These are phyloP conservation scores for Oligia fasciuncula DNA, from an alignment of 2,888 invertebrate species.

Conservation along the genomic window DNA sequence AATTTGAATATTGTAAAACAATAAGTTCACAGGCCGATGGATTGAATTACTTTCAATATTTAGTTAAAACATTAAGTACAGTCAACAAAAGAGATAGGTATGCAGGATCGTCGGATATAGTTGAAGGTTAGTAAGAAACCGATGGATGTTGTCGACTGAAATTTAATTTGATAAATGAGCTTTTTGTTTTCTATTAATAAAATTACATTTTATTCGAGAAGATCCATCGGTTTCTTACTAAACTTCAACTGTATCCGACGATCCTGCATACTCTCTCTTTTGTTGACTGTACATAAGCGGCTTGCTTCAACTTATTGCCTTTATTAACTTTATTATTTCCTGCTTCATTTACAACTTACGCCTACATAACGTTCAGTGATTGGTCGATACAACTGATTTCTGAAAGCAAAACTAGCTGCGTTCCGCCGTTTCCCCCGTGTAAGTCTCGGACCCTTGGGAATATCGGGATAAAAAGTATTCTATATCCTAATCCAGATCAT, in stretches of 20 bases:
- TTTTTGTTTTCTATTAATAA: too few relatives aligned
- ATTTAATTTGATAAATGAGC: too few relatives aligned
- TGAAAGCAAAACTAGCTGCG: not conserved
- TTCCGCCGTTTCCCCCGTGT: not conserved
- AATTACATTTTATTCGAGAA: too few relatives aligned
- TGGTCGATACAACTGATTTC: not conserved
- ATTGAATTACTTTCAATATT: conserved; percentile 25
- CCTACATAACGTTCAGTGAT: not conserved
- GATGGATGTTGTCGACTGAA: too few relatives aligned
- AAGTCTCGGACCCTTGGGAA: not conserved
- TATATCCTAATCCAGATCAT: too few relatives aligned
- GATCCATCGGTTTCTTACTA: too few relatives aligned
- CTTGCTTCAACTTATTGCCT: not conserved
- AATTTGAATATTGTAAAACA: conserved; percentile 15
- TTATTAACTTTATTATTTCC: conserved; percentile 17
- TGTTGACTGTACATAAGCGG: conserved; percentile 6
- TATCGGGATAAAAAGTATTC: not conserved
- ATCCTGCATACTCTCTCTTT: too few relatives aligned
- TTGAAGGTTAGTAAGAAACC: too few relatives aligned
- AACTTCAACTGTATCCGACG: too few relatives aligned
- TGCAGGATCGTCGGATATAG: too few relatives aligned
- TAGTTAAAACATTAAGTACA: conserved; percentile 22
- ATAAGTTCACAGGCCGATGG: conserved; percentile 15
- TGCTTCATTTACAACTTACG: not conserved
- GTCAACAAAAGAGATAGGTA: too few relatives aligned